Evolutionary conservation across 2,888 invertebrate genomes (phyloP), one percentile per base, ranked within the genome.

Genomic region (Carterocephalus palaemon): DNA sequence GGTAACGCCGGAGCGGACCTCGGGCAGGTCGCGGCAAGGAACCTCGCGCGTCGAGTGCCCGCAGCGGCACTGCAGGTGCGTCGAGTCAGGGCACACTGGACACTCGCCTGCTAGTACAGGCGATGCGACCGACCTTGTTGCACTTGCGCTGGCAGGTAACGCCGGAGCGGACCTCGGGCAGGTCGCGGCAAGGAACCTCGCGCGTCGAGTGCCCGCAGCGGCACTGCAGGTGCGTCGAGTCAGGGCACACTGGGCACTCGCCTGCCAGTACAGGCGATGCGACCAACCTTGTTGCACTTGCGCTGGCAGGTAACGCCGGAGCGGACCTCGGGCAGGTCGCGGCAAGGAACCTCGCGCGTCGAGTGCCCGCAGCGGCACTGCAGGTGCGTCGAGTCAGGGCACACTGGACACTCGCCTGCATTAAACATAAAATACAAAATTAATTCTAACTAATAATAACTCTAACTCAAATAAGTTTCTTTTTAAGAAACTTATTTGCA

Each of bases 81-180:
- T 95, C 24, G 89, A 91, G 33, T 92, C 89, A 4, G 90, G 90
- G 62, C 97, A 97, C 0, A 90, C 90, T 0, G 94, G 93, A 63
- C 97, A 97, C 1, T 89, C 84, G 0, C 92, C 95, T 69, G 81
- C 2, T n/a, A n/a, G 17, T 10, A 43, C 2, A 23, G n/a, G n/a
- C n/a, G n/a, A n/a, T n/a, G n/a, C 9, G 0, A 4, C 20, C 33
- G 69, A 91, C 93, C 88, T 96, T 97, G 40, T 92, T 93, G 70
- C 99, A 99, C 59, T 94, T 93, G 64, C 93, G 95, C 67, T 96
- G 93, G 75, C 99, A 99, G 16, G 92, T 85, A 1, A 93, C 92
- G 62, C 93, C 93, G 63, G 92, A 92, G 31, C 90, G 89, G 64
- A 91, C 90, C 0, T 91, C 89, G 0, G 90, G 90, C 5, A 95